These are phyloP conservation scores for Cyrtorhinus lividipennis DNA, from an alignment of 1,140 invertebrate species.

Conservation along the genomic window DNA sequence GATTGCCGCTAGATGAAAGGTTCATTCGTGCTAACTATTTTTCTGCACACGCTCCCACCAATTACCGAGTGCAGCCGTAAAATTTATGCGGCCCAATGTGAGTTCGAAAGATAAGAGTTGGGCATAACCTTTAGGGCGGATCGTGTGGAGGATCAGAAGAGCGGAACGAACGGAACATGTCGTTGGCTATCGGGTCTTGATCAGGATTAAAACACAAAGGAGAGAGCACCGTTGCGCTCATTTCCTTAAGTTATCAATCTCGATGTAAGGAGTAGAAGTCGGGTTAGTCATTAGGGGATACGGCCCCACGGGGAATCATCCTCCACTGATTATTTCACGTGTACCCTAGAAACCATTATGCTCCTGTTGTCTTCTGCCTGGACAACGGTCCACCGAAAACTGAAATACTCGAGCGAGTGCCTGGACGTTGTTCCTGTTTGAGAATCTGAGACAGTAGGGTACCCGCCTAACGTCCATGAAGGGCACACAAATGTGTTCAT, in stretches of 20 bases:
- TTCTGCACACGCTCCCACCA: not conserved
- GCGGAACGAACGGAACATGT: slow-evolving; percentile 9
- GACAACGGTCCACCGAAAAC: too few relatives aligned
- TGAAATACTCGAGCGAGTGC: too few relatives aligned
- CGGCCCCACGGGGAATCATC: not conserved
- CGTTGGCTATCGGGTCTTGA: slow-evolving; percentile 6
- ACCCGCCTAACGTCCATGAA: too few relatives aligned
- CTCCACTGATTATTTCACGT: not conserved
- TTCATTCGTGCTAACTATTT: not conserved
- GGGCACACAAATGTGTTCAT: too few relatives aligned
- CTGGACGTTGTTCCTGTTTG: too few relatives aligned
- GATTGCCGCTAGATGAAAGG: too few relatives aligned
- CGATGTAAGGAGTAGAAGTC: slow-evolving; percentile 4
- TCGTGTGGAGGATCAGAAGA: slow-evolving; percentile 6
- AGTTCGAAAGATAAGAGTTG: slow-evolving; percentile 1
- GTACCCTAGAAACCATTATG: not conserved
- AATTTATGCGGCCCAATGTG: slow-evolving; percentile 5
- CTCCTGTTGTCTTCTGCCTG: not conserved
- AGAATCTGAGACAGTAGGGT: too few relatives aligned
- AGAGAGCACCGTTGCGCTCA: slow-evolving; percentile 7
- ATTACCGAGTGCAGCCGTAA: not conserved
- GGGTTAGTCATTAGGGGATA: slow-evolving; percentile 1
- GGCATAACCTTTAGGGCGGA: slow-evolving; percentile 9
- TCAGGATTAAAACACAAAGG: slow-evolving; percentile 9
- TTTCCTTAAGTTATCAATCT: slow-evolving; percentile 8